Base-by-base conservation (phyloP, 2,888 invertebrate species). In the Folsomia candida region DNA sequence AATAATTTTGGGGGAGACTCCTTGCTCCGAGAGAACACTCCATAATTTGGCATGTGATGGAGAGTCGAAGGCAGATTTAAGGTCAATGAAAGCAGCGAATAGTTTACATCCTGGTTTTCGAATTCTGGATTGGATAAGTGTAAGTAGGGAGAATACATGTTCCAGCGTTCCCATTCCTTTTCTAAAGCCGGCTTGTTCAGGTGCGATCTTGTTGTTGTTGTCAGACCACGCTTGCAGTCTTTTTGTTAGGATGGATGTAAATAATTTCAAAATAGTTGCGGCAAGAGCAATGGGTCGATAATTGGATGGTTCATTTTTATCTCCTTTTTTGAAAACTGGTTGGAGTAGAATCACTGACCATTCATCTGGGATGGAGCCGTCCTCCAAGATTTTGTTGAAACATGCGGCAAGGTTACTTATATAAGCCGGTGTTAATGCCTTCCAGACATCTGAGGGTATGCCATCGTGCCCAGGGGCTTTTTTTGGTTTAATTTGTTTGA, bases 111-210 rank as follows among this genome's bases (percentile, higher is more conserved):
- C 61, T 25, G 54, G 51, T 14, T 59, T 69, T 6, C 68, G 57
- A 1, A 78, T 26, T n/a, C 73, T 69, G 3, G 68, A 1, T 6
- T 68, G 57, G 9, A 78, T 68, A 25, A 70, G 69, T 1, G 76
- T 51, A 2, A 67, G 61, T 1, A 81, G 67, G 0, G 71, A 69
- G 58, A 80, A 80, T 2, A 80, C 71, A 59, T 79, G 79, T 51
- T 81, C 79, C 11, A 73, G 67, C 6, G 75, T 77, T 1, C 74
- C 69, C 54, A 75, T 61, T 54, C 67, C 51, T 6, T 25, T 60
- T 65, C 78, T 65, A 28, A 79, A 81, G 2, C 78, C 80, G 1
- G 76, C 69, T 73, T 80, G 81, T 25, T 71, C 69, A 60, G 80
- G 78, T 0, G 78, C 77, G 3, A 80, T 54, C 2, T 77, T 76